Evolutionary conservation across 1,140 invertebrate genomes (phyloP), one percentile per base, ranked within the genome.

Genomic region (Oryctes rhinoceros): DNA sequence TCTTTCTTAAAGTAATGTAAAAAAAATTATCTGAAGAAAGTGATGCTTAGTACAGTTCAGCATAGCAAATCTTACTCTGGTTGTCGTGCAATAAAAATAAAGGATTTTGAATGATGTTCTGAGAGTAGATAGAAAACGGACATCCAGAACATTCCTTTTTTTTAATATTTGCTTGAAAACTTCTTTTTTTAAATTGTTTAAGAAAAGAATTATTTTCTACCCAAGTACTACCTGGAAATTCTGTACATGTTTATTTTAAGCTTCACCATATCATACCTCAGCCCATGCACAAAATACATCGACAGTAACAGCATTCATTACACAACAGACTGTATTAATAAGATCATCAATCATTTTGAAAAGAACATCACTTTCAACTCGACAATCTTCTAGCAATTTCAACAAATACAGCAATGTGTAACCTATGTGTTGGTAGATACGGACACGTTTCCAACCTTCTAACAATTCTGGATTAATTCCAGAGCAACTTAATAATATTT

Each of bases 231-330:
- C 24, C 0, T 30, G 24, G 24, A 30, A 2, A 30, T 30, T 30
- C 24, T 30, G 24, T 30, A 30, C 24, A 30, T 30, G 2, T 30
- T 30, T 30, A 30, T n/a, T n/a, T n/a, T n/a, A 30, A 30, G 24
- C 24, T 30, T 30, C 24, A 44, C 39, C 9, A 59, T 10, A 13
- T 5, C 79, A 82, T 83, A 86, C 86, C 83, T 87, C 85, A 35
- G 85, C 86, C 86, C 86, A 87, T 37, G 71, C 62, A 81, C 82
- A 83, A 76, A 83, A 87, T 20, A 85, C 82, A 82, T 86, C 80
- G 5, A 87, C 30, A 13, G 86, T 84, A 37, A 87, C 81, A 44
- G 80, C 82, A 53, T 82, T 84, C 77, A 85, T 48, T 65, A 86
- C 75, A 44, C 35, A 79, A 76, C 78, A 82, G 71, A 81, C 81